These are phyloP conservation scores for Otus sunia DNA, from an alignment of 2,113 vertebrate species.

Conservation along the genomic window DNA sequence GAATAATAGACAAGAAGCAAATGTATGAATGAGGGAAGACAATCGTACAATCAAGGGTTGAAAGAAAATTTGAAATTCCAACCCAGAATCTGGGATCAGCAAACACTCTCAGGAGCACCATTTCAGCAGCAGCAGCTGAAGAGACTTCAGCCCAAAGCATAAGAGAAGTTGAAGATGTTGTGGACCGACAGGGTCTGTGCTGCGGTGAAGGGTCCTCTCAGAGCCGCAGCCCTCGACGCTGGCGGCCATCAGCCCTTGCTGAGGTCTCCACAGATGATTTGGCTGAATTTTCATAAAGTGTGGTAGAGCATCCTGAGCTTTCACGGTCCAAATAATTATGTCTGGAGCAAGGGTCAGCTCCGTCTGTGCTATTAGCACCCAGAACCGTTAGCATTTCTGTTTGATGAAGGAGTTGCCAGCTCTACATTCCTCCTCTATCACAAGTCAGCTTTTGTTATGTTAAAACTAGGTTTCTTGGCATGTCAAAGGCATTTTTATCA, in stretches of 20 bases:
- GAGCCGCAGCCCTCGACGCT: background rate
- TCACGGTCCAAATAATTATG: background rate
- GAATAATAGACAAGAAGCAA: background rate
- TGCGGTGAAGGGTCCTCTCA: background rate
- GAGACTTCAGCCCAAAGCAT: background rate
- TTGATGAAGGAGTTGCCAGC: background rate
- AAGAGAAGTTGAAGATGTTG: background rate
- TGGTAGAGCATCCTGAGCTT: background rate
- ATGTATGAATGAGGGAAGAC: background rate
- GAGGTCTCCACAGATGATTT: background rate
- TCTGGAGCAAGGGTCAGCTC: background rate
- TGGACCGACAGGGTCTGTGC: accelerated
- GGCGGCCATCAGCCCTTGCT: background rate
- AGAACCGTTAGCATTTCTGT: background rate
- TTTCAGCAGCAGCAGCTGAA: background rate
- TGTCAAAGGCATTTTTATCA: background rate
- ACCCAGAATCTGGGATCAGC: background rate
- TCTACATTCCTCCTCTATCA: background rate
- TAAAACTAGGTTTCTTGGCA: background rate
- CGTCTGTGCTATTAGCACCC: background rate
- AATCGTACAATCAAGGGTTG: accelerated
- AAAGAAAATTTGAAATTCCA: background rate
- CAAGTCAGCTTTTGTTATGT: background rate
- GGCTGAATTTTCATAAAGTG: background rate
- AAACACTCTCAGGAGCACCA: background rate